Conservation (phyloP, 2,797 vertebrate species). For the Apogon hyalosoma region DNA sequence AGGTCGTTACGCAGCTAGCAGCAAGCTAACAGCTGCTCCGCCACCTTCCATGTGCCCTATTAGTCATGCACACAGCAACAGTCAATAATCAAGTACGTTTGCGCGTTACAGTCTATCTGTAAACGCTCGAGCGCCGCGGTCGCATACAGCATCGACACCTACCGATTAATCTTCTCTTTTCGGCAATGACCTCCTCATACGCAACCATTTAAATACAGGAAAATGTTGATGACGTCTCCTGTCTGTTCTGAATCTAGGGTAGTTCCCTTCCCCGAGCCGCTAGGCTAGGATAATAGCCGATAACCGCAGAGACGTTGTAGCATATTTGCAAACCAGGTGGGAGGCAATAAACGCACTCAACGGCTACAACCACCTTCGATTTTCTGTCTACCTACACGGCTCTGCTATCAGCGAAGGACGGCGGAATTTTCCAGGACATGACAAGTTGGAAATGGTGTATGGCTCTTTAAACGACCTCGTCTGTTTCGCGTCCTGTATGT, state of each 20-base stretch:
- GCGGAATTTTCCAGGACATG: slow-evolving; percentile 36
- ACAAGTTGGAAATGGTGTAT: slow-evolving; percentile 56
- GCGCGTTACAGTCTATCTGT: slow-evolving; percentile 26
- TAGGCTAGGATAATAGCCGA: slow-evolving; percentile 73
- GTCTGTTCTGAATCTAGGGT: slow-evolving; percentile 79
- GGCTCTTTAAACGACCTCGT: slow-evolving; percentile 83
- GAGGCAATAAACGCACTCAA: slow-evolving; percentile 29
- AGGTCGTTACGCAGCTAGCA: slow-evolving; percentile 83
- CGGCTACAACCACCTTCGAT: slow-evolving; percentile 14
- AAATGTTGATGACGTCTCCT: slow-evolving; percentile 85
- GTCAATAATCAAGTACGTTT: slow-evolving; percentile 49
- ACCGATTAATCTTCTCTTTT: slow-evolving; percentile 70
- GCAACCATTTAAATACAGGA: slow-evolving; percentile 81
- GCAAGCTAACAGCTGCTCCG: slow-evolving; percentile 83
- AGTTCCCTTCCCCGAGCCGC: slow-evolving; percentile 76
- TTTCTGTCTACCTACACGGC: slow-evolving; percentile 19
- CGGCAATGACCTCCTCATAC: slow-evolving; percentile 80
- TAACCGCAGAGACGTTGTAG: slow-evolving; percentile 63
- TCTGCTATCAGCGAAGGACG: neutral
- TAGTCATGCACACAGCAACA: slow-evolving; percentile 66
- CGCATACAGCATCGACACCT: slow-evolving; percentile 61
- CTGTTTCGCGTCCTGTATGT: slow-evolving; percentile 81
- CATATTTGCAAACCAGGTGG: slow-evolving; percentile 53
- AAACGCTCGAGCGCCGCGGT: slow-evolving; percentile 4
- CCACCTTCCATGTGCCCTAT: slow-evolving; percentile 76